Conservation (phyloP, 2,888 invertebrate species). For the Hipparchia sbordonii region DNA sequence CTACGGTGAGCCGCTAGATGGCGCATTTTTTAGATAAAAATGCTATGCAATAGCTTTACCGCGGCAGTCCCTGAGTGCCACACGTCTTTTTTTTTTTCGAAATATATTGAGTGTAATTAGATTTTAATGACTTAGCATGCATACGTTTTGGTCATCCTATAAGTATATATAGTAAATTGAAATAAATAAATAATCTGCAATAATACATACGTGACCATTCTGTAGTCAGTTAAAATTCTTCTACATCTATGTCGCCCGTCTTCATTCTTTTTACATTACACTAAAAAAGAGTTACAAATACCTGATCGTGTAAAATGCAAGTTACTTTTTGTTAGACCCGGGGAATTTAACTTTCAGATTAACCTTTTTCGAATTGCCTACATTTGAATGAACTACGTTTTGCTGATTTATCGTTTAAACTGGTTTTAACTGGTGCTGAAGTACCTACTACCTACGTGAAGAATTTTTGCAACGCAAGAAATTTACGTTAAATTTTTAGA, state of each 20-base stretch:
- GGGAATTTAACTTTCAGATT: constrained; percentile 12
- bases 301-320: constrained; percentile 6
- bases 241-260: not conserved
- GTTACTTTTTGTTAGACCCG: not conserved
- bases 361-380: constrained; percentile 13
- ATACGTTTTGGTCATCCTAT: too few species aligned
- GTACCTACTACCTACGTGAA: not conserved
- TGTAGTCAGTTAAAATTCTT: not conserved
- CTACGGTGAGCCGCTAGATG: too few species aligned
- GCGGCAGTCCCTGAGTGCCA: too few species aligned
- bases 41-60: too few species aligned
- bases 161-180: too few species aligned
- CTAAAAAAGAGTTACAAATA: not conserved
- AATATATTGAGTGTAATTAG: too few species aligned
- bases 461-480: not conserved
- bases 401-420: constrained; percentile 9
- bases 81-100: too few species aligned
- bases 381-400: constrained; percentile 13
- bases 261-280: not conserved
- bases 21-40: too few species aligned
- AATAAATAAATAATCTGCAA: too few species aligned
- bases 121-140: too few species aligned
- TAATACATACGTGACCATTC: too few species aligned
- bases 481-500: too few species aligned
- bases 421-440: constrained; percentile 11